Evolutionary conservation across 2,113 vertebrate species (phyloP), one percentile per base, ranked within the genome.

Genomic region (Grammomys surdaster): DNA sequence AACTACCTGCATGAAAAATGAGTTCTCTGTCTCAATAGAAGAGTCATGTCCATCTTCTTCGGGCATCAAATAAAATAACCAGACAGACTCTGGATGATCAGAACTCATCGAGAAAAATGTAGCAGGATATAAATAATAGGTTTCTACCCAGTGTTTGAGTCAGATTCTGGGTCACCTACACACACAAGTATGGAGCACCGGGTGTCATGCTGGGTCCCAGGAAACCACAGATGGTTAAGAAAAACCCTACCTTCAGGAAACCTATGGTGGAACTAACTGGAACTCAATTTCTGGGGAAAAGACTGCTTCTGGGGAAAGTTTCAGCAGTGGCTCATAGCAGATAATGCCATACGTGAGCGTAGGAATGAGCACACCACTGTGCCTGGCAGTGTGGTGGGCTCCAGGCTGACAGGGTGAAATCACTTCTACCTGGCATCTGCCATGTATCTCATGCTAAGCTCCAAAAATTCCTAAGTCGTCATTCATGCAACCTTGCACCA

Each of bases 21-120:
- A 94, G 20, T 85, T 94, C 86, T 97, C 78, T 81, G 46, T 60
- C 11, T 24, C 65, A 33, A 65, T 11, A 46, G 26, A 22, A 58
- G 78, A 81, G 73, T 48, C 75, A 26, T 95, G 26, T 82, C 67
- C 80, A 90, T 63, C 93, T 91, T 97, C 97, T 88, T 86, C 96
- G 96, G 63, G 80, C 33, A 48, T 90, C 75, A 84, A 33, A 48
- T 94, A 69, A 90, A 65, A 72, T 40, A 17, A 67, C 7, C 51
- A 95, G 90, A 77, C 22, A 31, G 88, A 88, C 65, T 7, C 36
- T 28, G 31, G 56, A 28, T n/a, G n/a, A 67, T 48, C 63, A 86
- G 60, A 46, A 9, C 26, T 40, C 36, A 31, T 28, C 11, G 17
- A 91, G 54, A 36, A 76, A 20, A 85, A 86, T 17, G 60, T 33